phyloP scores from a whole-genome alignment of 1,140 invertebrate species.

The Thrips palmi region DNA sequence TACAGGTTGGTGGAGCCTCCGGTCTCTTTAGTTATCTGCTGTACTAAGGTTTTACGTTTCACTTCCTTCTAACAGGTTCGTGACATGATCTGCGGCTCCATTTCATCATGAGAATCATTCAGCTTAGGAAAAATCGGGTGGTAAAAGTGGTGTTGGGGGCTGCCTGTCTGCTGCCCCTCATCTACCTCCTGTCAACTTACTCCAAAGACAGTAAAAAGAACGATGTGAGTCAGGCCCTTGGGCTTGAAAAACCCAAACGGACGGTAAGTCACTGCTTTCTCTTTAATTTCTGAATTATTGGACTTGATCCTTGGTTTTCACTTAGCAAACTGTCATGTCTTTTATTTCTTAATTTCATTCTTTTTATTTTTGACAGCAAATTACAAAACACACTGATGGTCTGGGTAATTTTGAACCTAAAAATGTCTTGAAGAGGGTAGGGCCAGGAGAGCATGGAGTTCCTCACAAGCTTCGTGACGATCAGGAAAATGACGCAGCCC shows the following conservation, averaged over 20 bases:
- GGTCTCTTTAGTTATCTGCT: no score
- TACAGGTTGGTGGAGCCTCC: no score
- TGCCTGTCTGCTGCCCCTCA: slow-evolving; percentile 16
- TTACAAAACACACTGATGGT: slow-evolving; percentile 20
- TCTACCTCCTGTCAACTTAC: slow-evolving; percentile 20
- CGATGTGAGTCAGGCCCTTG: slow-evolving; percentile 9
- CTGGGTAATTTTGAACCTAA: slow-evolving; percentile 50
- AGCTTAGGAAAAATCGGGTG: slow-evolving; percentile 22
- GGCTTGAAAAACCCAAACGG: slow-evolving; percentile 17
- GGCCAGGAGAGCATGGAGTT: slow-evolving; percentile 71
- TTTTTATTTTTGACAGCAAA: slow-evolving; percentile 4
- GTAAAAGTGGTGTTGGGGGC: slow-evolving; percentile 18
- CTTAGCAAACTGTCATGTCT: slow-evolving; percentile 4
- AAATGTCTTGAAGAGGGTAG: slow-evolving; percentile 33
- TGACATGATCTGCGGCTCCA: no score
- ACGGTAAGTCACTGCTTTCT: slow-evolving; percentile 17
- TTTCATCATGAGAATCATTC: slow-evolving; percentile 25
- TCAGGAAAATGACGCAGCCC: slow-evolving; percentile 53
- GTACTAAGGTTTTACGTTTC: no score
- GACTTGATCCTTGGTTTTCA: slow-evolving; percentile 4
- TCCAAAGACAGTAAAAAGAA: slow-evolving; percentile 18
- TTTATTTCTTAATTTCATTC: slow-evolving; percentile 3
- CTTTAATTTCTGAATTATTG: slow-evolving; percentile 13
- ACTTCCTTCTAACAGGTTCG: no score
- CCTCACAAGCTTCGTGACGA: slow-evolving; percentile 50